Evolutionary conservation across 1,140 invertebrate genomes (phyloP), one percentile per base, ranked within the genome.

Genomic region (Nylanderia fulva): DNA sequence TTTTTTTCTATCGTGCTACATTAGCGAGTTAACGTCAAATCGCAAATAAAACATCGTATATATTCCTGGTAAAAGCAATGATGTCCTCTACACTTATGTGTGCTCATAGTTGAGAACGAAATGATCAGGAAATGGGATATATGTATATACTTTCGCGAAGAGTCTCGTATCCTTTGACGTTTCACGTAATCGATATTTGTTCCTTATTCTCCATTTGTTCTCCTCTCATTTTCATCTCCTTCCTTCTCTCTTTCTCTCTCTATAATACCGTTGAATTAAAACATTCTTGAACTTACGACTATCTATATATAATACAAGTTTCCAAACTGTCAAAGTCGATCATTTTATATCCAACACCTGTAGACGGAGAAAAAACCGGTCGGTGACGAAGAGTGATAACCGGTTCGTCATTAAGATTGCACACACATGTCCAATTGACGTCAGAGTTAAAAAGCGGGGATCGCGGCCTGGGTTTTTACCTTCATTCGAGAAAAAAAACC

Each of bases 1-100:
- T n/a, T 64, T 33, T 64, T 54, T 64, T 33, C 27, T 24, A n/a
- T 27, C 27, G 15, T 24, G 2, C 42, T n/a, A n/a, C 45, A 39
- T 79, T 68, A 54, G 48, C 24, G 9, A 39, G 63, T 27, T 68
- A 21, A 1, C 63, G 48, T 56, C 33, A 54, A 68, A 68, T 68
- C 39, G 45, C 76, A 68, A 68, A 79, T 68, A 68, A 76, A 15
- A 24, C 0, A 42, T 42, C 21, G 21, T n/a, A n/a, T n/a, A n/a
- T n/a, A 18, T 45, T 63, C 39, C 0, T 15, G 2, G 6, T 21
- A 54, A 77, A 1, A 33, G 4, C 39, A 21, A n/a, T 54, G 75
- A 52, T 36, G 8, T 66, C 15, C 6, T 9, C 6, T 9, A 76
- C 29, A 33, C 29, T 52, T 29, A 7, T 24, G 7, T 24, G 18